Conservation (phyloP, 1,140 invertebrate species). For the Bactericera cockerelli region DNA sequence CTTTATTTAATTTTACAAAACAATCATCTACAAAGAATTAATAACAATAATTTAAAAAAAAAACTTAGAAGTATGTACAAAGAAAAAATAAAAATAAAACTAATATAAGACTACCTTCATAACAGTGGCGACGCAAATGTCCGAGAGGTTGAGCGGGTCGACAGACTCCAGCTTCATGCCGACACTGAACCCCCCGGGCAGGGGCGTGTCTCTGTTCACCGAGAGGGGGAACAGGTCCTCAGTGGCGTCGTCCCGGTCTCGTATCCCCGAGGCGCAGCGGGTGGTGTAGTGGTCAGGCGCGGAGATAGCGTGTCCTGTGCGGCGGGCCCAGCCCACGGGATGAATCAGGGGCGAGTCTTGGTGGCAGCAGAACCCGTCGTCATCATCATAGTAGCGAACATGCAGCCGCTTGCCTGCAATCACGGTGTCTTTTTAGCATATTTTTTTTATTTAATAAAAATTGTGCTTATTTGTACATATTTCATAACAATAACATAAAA, state of each 20-base stretch:
- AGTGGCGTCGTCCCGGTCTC: constrained; percentile 51
- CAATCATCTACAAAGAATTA: too few species aligned
- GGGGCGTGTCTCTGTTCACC: constrained; percentile 21
- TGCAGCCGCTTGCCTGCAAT: constrained; percentile 58
- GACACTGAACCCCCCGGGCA: constrained; percentile 44
- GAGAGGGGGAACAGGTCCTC: constrained; percentile 48
- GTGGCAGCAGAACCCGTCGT: constrained; percentile 89
- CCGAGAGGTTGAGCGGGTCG: constrained; percentile 84
- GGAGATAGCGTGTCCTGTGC: constrained; percentile 65
- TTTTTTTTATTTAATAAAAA: too few species aligned
- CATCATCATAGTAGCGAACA: constrained; percentile 75
- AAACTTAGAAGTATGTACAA: too few species aligned
- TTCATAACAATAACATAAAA: too few species aligned
- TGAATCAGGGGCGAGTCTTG: constrained; percentile 88
- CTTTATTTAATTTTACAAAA: too few species aligned
- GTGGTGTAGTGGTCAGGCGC: constrained; percentile 62
- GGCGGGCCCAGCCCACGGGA: constrained; percentile 81
- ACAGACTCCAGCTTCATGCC: constrained; percentile 96
- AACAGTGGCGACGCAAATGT: constrained; percentile 88
- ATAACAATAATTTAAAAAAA: too few species aligned
- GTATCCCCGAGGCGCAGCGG: constrained; percentile 38
- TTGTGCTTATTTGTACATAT: too few species aligned
- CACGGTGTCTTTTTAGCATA: too few species aligned
- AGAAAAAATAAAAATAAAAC: too few species aligned
- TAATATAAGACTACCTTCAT: constrained; percentile 60